Conservation (phyloP, 2,888 invertebrate genomes). For the Coelopa pilipes region DNA sequence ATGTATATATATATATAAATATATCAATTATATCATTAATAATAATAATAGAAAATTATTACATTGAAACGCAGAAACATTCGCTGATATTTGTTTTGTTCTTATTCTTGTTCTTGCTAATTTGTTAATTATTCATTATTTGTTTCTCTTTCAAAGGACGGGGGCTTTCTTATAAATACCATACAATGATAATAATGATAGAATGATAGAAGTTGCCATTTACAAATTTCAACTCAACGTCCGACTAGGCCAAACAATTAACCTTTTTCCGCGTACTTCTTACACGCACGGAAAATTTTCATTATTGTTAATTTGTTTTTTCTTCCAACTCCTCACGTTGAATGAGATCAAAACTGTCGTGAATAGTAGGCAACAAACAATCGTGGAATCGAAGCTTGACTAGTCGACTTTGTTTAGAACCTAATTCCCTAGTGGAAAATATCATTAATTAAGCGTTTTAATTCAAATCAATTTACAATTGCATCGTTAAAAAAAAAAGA, state of each 20-base stretch:
- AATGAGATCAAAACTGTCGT: too few relatives aligned
- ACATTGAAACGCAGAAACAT: slow-evolving; percentile 42
- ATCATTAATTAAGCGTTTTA: too few relatives aligned
- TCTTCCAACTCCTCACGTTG: neutral
- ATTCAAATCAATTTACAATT: too few relatives aligned
- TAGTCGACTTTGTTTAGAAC: too few relatives aligned
- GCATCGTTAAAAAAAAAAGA: too few relatives aligned
- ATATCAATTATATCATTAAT: slow-evolving; percentile 44
- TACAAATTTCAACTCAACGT: slow-evolving; percentile 14
- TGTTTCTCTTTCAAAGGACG: slow-evolving; percentile 34
- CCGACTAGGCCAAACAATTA: neutral
- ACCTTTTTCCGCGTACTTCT: too few relatives aligned
- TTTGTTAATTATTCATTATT: slow-evolving; percentile 38
- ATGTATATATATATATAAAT: slow-evolving; percentile 39
- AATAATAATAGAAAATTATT: slow-evolving; percentile 52
- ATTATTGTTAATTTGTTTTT: neutral
- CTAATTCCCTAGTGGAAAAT: too few relatives aligned
- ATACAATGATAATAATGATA: slow-evolving; percentile 25
- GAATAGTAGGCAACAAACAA: too few relatives aligned
- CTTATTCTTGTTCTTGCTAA: slow-evolving; percentile 26
- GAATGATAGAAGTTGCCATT: slow-evolving; percentile 17
- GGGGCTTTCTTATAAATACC: slow-evolving; percentile 34
- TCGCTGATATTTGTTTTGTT: slow-evolving; percentile 27
- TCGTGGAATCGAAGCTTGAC: too few relatives aligned
- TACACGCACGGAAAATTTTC: too few relatives aligned